Evolutionary conservation across 2,888 invertebrate species (phyloP).

Genomic region (Cerceris rybyensis): DNA sequence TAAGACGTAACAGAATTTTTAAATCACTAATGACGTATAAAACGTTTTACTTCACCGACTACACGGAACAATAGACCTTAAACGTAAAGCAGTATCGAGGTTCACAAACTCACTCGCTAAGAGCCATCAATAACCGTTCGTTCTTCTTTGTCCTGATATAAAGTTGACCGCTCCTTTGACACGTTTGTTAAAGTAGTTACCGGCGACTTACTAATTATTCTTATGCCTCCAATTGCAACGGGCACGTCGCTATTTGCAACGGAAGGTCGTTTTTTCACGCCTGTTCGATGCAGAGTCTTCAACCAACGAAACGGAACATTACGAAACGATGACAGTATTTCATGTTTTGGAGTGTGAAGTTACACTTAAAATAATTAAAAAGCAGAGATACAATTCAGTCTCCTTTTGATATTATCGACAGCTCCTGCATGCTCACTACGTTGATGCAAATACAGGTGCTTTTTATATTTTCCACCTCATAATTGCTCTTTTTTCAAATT

Average conservation of each 20-base stretch:
- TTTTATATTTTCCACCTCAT: constrained; percentile 7
- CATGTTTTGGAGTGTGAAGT: no score
- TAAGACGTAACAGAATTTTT: not conserved
- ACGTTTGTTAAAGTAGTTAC: constrained; percentile 60
- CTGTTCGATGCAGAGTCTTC: constrained; percentile 4
- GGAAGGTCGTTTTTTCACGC: constrained; percentile 22
- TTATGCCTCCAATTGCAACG: constrained; percentile 38
- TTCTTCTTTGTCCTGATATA: constrained; percentile 61
- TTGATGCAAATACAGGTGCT: no score
- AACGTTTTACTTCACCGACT: constrained; percentile 43
- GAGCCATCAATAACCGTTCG: constrained; percentile 47
- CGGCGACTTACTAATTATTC: constrained; percentile 55
- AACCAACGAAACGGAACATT: not conserved
- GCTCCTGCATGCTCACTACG: no score
- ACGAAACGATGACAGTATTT: constrained; percentile 6
- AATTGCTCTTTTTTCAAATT: no score
- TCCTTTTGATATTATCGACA: no score
- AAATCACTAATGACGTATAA: constrained; percentile 18
- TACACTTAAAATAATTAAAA: no score
- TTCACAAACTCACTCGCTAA: constrained; percentile 34
- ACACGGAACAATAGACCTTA: constrained; percentile 6
- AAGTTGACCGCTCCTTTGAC: constrained; percentile 63
- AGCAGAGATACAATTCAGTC: no score
- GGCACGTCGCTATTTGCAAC: constrained; percentile 16
- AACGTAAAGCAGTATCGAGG: constrained; percentile 11